Conservation (phyloP, 2,888 invertebrate genomes). For the Oeneis ivallda region DNA sequence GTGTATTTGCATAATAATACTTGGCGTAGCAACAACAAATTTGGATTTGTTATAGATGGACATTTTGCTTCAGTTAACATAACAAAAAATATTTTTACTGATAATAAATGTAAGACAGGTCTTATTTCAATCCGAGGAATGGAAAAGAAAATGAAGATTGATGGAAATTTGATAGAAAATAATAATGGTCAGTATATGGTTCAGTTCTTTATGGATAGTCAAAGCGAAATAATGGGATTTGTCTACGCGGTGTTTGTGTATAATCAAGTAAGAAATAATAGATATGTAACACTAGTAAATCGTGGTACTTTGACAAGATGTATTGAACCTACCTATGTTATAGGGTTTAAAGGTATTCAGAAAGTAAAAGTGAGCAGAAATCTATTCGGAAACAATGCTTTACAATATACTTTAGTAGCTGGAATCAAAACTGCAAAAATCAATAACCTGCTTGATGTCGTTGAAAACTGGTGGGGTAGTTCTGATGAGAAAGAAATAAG, state of each 20-base stretch:
- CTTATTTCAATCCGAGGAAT: constrained; percentile 93
- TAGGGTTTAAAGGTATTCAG: constrained; percentile 97
- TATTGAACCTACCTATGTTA: constrained; percentile 88
- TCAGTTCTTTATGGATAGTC: constrained; percentile 93
- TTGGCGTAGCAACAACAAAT: constrained; percentile 92
- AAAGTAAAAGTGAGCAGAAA: constrained; percentile 95
- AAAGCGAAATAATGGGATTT: constrained; percentile 94
- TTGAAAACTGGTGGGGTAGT: constrained; percentile 98
- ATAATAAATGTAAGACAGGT: constrained; percentile 91
- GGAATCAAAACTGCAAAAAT: constrained; percentile 94
- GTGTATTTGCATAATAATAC: constrained; percentile 93
- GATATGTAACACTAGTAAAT: constrained; percentile 63
- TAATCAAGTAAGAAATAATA: constrained; percentile 90
- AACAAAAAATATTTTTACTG: constrained; percentile 90
- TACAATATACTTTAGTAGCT: constrained; percentile 95
- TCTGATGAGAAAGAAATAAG: constrained; percentile 87
- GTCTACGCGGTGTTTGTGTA: constrained; percentile 89
- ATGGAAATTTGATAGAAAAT: constrained; percentile 88
- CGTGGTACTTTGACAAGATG: constrained; percentile 63
- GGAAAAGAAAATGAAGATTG: constrained; percentile 96
- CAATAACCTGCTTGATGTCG: constrained; percentile 92
- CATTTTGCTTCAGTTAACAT: constrained; percentile 96
- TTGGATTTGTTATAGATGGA: constrained; percentile 92
- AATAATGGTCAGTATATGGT: constrained; percentile 93
- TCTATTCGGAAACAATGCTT: constrained; percentile 89